Conservation (phyloP, 2,113 vertebrate genomes). For the Paracanthobrama guichenoti region DNA sequence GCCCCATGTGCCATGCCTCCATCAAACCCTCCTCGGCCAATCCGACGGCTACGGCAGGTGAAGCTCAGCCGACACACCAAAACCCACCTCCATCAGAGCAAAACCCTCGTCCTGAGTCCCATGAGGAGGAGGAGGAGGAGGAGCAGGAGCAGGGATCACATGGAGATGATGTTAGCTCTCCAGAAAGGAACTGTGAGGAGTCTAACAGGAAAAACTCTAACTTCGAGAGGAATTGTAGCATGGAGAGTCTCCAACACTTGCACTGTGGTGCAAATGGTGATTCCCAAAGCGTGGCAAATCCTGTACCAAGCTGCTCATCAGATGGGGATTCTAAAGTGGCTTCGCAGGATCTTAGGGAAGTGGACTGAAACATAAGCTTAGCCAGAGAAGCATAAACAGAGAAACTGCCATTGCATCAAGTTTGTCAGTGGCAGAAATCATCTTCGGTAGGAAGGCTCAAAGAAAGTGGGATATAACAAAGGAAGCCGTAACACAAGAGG, state of each 20-base stretch:
- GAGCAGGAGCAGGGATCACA: neutral
- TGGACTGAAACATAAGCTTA: constrained; percentile 1
- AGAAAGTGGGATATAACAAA: constrained; percentile 2
- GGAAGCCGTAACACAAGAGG: neutral
- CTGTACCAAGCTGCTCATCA: constrained; percentile 30
- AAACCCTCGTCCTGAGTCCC: constrained; percentile 13
- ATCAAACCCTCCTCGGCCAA: constrained; percentile 59
- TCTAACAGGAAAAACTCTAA: neutral
- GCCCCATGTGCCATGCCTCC: constrained; percentile 84
- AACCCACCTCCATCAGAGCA: constrained; percentile 9
- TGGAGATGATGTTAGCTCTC: constrained; percentile 9
- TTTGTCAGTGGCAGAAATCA: neutral
- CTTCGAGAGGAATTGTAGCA: neutral
- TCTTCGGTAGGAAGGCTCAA: too few species aligned
- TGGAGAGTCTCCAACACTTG: constrained; percentile 34
- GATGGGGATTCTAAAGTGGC: neutral
- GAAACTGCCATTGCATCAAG: neutral
- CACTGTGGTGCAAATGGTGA: constrained; percentile 65
- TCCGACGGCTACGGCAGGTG: constrained; percentile 41
- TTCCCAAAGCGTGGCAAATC: constrained; percentile 59
- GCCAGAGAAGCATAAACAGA: neutral
- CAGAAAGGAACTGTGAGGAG: neutral
- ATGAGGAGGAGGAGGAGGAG: neutral
- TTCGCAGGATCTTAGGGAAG: constrained; percentile 3
- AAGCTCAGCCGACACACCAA: constrained; percentile 14